phyloP scores from a whole-genome alignment of 2,888 invertebrate species.

The Eupsilia transversa region DNA sequence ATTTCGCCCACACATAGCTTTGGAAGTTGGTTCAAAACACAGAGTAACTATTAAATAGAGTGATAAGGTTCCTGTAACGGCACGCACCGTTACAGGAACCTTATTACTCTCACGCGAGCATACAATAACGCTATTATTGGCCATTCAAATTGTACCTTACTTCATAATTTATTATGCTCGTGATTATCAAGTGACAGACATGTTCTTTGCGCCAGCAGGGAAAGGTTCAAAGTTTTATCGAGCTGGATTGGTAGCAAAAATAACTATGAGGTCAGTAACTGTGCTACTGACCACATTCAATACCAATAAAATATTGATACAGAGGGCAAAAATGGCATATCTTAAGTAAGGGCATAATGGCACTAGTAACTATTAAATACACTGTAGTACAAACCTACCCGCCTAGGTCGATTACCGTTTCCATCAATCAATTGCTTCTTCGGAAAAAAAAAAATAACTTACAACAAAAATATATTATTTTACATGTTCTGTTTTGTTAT shows the following conservation, averaged over 20 bases:
- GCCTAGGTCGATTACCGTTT: not conserved
- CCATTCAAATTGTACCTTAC: not conserved
- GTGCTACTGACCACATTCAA: not conserved
- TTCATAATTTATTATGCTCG: not conserved
- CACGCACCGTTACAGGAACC: too few species aligned
- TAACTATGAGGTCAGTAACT: not conserved
- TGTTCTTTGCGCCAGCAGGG: not conserved
- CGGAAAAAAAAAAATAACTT: not conserved
- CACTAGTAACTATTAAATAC: too few species aligned
- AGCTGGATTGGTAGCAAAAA: not conserved
- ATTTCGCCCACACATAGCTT: conserved; percentile 57
- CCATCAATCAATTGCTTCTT: not conserved
- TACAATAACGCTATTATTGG: not conserved
- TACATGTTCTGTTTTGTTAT: not conserved
- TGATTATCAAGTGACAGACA: not conserved
- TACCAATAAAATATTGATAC: not conserved
- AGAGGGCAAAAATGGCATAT: not conserved
- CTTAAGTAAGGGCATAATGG: too few species aligned
- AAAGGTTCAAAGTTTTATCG: not conserved
- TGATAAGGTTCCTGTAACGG: not conserved
- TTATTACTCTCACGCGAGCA: not conserved
- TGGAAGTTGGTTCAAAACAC: conserved; percentile 17
- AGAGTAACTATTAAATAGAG: conserved; percentile 27
- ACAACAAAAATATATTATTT: not conserved
- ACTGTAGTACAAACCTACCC: not conserved